Evolutionary conservation across 92 coral and sea anemone genomes (phyloP), one percentile per base, ranked within the genome.

Genomic region (Ricordea florida): DNA sequence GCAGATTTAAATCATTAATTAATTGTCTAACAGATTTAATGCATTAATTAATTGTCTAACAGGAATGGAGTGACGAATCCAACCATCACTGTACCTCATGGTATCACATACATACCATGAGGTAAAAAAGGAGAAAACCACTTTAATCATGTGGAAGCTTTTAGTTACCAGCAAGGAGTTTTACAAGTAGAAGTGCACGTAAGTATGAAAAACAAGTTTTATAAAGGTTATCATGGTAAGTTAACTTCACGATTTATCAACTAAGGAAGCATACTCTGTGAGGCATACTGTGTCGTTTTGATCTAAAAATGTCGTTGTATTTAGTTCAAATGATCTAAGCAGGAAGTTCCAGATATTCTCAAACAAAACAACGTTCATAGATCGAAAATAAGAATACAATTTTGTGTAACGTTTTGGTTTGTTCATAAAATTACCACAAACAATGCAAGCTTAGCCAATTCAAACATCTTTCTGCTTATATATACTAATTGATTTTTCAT

Each of bases 221-320:
- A n/a, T n/a, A n/a, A n/a, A n/a, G n/a, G n/a, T n/a, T n/a, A n/a
- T n/a, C n/a, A n/a, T n/a, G n/a, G n/a, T n/a, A n/a, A n/a, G n/a
- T n/a, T n/a, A n/a, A n/a, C n/a, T n/a, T n/a, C n/a, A n/a, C n/a
- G n/a, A 49, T 49, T 49, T 49, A 49, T 49, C 32, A 49, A 49
- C 57, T 49, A 49, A 49, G 57, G 57, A 49, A 18, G 57, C 57
- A 49, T 49, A n/a, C 57, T 49, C 27, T 49, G 57, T 49, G n/a
- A n/a, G n/a, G 57, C 57, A 49, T 49, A n/a, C 57, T 49, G 57
- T 49, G 57, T 49, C 25, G 57, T 49, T 49, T 49, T 49, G 57
- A 49, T 49, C 57, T 21, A 21, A 49, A 49, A 49, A 49, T 49
- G 57, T 49, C 32, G 32, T 49, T 49, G 22, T n/a, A 49, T 49